These are phyloP conservation scores for Drosophila aff. DNA, from an alignment of 1,140 invertebrate species.

Conservation along the genomic window DNA sequence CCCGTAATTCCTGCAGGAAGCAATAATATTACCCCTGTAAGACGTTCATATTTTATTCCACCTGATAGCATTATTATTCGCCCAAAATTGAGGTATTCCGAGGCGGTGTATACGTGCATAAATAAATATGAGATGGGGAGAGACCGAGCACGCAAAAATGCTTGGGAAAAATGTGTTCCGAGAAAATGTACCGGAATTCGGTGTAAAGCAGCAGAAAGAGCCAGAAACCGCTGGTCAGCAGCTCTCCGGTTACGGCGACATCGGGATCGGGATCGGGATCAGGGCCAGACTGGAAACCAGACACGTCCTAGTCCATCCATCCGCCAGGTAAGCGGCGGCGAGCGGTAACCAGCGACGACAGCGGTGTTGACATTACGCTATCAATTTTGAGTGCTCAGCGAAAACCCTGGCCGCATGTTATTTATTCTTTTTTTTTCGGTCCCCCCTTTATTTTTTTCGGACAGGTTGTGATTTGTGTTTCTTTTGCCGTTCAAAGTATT, in stretches of 20 bases:
- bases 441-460: conserved; percentile 14
- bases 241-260: conserved; percentile 60
- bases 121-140: conserved; percentile 42
- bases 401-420: conserved; percentile 40
- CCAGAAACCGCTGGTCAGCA: conserved; percentile 43
- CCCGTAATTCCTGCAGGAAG: conserved; percentile 48
- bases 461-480: conserved; percentile 42
- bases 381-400: conserved; percentile 35
- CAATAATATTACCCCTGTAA: conserved; percentile 37
- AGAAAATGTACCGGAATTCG: conserved; percentile 84
- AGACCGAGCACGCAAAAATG: conserved; percentile 57
- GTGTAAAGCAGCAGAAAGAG: conserved; percentile 68
- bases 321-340: conserved; percentile 23
- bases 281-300: conserved; percentile 64
- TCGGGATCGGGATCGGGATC: conserved; percentile 47
- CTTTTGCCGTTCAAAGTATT: conserved; percentile 25
- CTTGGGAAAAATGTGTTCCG: conserved; percentile 82
- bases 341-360: conserved; percentile 29
- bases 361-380: conserved; percentile 53
- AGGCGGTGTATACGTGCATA: conserved; percentile 21
- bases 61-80: conserved; percentile 41
- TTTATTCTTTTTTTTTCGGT: conserved; percentile 14
- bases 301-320: conserved; percentile 52
- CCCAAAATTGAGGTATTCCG: conserved; percentile 33
- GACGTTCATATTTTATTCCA: conserved; percentile 44